Conservation (phyloP, 1,140 invertebrate species). For the Hetaerina americana region DNA sequence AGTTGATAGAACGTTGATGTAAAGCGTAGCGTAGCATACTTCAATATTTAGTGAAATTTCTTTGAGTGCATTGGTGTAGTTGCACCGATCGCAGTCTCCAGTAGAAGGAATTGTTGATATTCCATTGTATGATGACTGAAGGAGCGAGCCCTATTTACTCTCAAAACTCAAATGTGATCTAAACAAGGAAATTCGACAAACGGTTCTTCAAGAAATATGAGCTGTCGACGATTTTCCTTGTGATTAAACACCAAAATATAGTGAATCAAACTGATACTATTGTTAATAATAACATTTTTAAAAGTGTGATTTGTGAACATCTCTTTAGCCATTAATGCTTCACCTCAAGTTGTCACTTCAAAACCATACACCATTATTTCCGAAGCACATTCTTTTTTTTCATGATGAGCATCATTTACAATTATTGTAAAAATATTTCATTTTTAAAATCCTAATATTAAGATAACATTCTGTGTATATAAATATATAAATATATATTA, state of each 20-base stretch:
- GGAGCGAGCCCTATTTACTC: background rate
- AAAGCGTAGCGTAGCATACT: no score
- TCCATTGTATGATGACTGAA: background rate
- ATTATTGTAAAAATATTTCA: background rate
- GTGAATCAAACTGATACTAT: background rate
- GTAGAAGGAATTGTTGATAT: background rate
- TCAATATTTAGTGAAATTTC: background rate
- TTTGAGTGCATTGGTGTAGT: background rate
- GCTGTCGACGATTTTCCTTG: background rate
- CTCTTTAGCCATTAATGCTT: background rate
- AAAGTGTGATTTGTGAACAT: background rate
- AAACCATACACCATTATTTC: background rate
- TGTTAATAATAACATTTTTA: conserved; percentile 1
- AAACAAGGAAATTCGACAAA: background rate
- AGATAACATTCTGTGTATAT: background rate
- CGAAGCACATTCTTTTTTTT: background rate
- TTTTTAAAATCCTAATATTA: no score
- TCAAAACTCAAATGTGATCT: background rate
- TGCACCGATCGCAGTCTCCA: background rate
- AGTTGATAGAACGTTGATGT: background rate
- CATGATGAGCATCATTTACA: background rate
- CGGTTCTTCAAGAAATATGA: background rate
- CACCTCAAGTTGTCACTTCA: background rate
- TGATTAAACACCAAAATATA: background rate
- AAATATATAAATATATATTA: background rate